These are phyloP conservation scores for Laterallus jamaicensis DNA, from an alignment of 2,113 vertebrate genomes.

Conservation along the genomic window DNA sequence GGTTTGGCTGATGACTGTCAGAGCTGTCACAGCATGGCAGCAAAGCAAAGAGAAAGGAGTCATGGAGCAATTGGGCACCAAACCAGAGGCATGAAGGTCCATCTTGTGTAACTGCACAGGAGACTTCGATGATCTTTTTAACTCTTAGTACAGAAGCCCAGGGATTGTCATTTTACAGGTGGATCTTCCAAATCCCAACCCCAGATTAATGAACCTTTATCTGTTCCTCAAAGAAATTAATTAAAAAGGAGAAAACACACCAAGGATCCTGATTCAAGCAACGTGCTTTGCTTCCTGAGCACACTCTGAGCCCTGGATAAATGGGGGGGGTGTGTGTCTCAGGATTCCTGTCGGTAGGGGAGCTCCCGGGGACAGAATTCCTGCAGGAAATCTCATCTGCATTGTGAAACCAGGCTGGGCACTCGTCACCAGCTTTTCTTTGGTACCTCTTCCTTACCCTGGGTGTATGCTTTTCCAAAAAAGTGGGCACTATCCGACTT, in stretches of 20 bases:
- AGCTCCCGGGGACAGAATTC: not conserved
- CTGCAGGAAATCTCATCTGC: not conserved
- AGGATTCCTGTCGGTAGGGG: not conserved
- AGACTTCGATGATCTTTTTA: not conserved
- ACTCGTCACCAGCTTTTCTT: not conserved
- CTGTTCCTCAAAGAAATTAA: not conserved
- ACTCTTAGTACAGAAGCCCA: not conserved
- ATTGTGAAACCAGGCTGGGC: not conserved
- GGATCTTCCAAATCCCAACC: not conserved
- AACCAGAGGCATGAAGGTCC: not conserved
- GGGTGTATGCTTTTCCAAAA: not conserved
- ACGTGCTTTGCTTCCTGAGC: not conserved
- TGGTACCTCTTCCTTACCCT: not conserved
- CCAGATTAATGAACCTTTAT: not conserved
- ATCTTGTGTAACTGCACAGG: not conserved
- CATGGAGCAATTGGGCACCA: not conserved
- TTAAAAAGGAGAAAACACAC: not conserved
- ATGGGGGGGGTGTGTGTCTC: fast-evolving
- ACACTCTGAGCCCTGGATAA: not conserved
- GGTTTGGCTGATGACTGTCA: not conserved
- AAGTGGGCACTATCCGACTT: not conserved
- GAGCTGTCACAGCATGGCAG: not conserved
- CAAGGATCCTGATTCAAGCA: not conserved
- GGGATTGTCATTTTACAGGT: not conserved
- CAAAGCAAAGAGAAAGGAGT: not conserved